Base-by-base conservation (phyloP, 2,888 invertebrate species). In the Lithophane semibrunnea region DNA sequence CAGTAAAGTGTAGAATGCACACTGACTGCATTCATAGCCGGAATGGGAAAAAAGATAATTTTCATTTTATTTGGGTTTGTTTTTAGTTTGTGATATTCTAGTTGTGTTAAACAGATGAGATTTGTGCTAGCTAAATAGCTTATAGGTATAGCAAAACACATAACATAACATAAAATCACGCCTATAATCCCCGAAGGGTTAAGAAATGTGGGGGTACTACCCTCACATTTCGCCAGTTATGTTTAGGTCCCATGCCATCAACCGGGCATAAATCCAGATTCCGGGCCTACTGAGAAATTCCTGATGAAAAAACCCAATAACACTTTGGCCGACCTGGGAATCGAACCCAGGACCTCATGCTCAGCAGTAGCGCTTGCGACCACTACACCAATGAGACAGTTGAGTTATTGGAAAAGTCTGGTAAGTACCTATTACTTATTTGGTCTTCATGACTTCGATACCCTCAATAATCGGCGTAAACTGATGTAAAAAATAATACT, bases 1-100 rank as follows among this genome's bases (percentile, higher is more conserved):
- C 83, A 90, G 90, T 95, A 94, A 95, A 95, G 88, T 88, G 84
- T 83, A 85, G 90, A 91, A 91, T 90, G 90, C 89, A 90, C 88
- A 73, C 89, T 89, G 90, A 74, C 89, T 91, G 91, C 92, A 90
- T 90, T 92, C 89, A 9, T 86, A 71, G 86, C 56, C 13, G 44
- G 49, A 77, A 79, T 69, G 72, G 60, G 61, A 58, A 75, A 85
- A 84, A 84, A 80, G 72, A 84, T 80, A 79, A 76, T 82, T 74
- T 64, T 75, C 5, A 67, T 70, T 75, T 72, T 63, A 3, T 58
- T 72, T 56, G 13, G 21, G 8, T 52, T 81, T 56, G 9, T 56
- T 44, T 44, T 44, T 9, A 37, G 37, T 73, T 77, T 2, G 24
- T 37, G 4, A 49, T 75, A 0, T 54, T 79, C 10, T 10, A 16